Evolutionary conservation across 1,140 invertebrate species (phyloP).

Genomic region (Nebria ingens): DNA sequence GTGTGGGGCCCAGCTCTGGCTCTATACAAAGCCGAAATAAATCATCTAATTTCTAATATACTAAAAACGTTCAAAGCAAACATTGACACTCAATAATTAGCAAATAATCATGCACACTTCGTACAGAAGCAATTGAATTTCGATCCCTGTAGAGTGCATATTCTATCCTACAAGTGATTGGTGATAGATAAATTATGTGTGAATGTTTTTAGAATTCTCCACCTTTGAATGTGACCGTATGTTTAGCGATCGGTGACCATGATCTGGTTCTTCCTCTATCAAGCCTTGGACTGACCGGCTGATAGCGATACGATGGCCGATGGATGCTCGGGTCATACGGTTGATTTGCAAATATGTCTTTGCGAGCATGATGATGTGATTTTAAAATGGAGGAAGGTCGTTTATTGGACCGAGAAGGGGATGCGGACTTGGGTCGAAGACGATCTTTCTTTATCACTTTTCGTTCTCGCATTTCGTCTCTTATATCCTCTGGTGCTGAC

Average conservation of each 20-base stretch:
- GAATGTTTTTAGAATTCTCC: conserved; percentile 33
- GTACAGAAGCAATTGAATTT: conserved; percentile 9
- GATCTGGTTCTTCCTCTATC: conserved; percentile 33
- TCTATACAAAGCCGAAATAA: conserved; percentile 36
- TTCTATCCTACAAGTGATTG: background rate
- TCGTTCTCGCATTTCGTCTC: no score
- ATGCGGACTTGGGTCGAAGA: conserved; percentile 36
- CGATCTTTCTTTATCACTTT: conserved; percentile 30
- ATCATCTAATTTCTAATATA: conserved; percentile 1
- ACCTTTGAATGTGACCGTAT: conserved; percentile 71
- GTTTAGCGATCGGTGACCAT: conserved; percentile 42
- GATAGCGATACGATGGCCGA: conserved; percentile 63
- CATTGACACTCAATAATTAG: background rate
- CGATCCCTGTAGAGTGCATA: background rate
- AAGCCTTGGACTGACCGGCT: conserved; percentile 38
- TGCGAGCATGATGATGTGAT: conserved; percentile 27
- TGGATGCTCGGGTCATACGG: conserved; percentile 63
- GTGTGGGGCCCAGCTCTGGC: conserved; percentile 50
- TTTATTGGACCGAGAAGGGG: conserved; percentile 29
- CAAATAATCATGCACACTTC: conserved; percentile 2
- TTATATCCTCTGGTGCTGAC: conserved; percentile 40
- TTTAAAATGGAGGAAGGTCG: conserved; percentile 49
- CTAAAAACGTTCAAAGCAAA: background rate
- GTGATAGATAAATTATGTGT: background rate
- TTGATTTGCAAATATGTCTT: conserved; percentile 53